Conservation (phyloP, 2,888 invertebrate species). For the Hemithea aestivaria region DNA sequence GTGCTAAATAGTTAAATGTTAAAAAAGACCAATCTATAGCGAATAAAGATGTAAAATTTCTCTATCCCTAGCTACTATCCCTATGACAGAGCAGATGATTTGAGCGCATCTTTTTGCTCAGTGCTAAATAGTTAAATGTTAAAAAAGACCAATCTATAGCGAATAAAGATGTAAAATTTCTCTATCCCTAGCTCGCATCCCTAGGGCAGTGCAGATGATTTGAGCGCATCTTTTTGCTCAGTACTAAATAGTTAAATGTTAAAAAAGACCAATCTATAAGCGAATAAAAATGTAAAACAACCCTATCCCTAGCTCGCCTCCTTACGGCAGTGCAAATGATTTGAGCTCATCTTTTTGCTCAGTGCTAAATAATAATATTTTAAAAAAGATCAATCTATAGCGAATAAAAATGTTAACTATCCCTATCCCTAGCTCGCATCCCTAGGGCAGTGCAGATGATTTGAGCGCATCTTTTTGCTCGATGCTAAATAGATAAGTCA, state of each 20-base stretch:
- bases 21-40: too few species aligned
- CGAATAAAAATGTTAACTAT: background rate
- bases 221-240: constrained; percentile 22
- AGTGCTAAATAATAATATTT: background rate
- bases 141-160: too few species aligned
- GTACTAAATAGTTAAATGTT: constrained; percentile 29
- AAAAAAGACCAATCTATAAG: too few species aligned
- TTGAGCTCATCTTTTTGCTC: too few species aligned
- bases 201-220: constrained; percentile 18
- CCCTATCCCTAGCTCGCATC: constrained; percentile 17
- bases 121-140: background rate
- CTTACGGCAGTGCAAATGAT: too few species aligned
- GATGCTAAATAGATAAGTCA: constrained; percentile 29
- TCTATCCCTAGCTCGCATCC: constrained; percentile 17
- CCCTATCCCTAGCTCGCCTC: too few species aligned
- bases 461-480: constrained; percentile 22
- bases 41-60: too few species aligned
- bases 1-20: constrained; percentile 29
- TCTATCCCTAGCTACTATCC: too few species aligned
- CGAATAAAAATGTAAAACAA: too few species aligned
- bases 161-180: too few species aligned
- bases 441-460: constrained; percentile 16
- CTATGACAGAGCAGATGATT: too few species aligned
- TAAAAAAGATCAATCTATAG: too few species aligned
- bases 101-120: background rate